A percentile compares a stretch with the other conserved stretches of the same genome.
Conservation (phyloP, 2,888 invertebrate species). For the Apamea epomidion region DNA sequence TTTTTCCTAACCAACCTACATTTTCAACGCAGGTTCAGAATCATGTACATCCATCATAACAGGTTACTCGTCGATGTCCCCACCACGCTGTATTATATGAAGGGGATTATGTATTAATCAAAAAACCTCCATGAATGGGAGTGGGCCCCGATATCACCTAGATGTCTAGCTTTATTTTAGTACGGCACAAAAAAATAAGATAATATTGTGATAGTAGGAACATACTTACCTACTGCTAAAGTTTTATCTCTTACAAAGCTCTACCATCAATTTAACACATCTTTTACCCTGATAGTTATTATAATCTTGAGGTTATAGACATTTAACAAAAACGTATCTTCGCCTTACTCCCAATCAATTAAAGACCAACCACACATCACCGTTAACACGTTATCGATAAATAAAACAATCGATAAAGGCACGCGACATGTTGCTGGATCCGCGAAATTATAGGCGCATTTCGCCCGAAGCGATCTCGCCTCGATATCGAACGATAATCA, state of each 20-base stretch:
- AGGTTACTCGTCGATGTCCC: too few relatives aligned
- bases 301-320: background rate
- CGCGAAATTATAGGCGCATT: conserved; percentile 67
- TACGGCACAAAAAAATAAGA: background rate
- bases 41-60: too few relatives aligned
- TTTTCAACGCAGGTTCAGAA: too few relatives aligned
- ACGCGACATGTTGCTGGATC: conserved; percentile 61
- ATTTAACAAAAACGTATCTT: background rate
- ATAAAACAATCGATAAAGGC: conserved; percentile 64
- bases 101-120: background rate
- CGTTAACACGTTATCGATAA: conserved; percentile 56
- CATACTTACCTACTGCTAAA: background rate
- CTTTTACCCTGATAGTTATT: background rate
- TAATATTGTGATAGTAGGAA: background rate
- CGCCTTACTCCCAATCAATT: conserved; percentile 41
- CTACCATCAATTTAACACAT: background rate
- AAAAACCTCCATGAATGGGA: background rate
- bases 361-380: conserved; percentile 47
- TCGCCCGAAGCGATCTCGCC: conserved; percentile 65
- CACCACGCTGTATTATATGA: too few relatives aligned
- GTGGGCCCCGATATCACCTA: background rate
- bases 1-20: too few relatives aligned
- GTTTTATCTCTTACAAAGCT: background rate
- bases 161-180: background rate
- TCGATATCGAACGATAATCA: conserved; percentile 70